Evolutionary conservation across 2,888 invertebrate species (phyloP), one percentile per base, ranked within the genome.

Genomic region (Amorpha juglandis): DNA sequence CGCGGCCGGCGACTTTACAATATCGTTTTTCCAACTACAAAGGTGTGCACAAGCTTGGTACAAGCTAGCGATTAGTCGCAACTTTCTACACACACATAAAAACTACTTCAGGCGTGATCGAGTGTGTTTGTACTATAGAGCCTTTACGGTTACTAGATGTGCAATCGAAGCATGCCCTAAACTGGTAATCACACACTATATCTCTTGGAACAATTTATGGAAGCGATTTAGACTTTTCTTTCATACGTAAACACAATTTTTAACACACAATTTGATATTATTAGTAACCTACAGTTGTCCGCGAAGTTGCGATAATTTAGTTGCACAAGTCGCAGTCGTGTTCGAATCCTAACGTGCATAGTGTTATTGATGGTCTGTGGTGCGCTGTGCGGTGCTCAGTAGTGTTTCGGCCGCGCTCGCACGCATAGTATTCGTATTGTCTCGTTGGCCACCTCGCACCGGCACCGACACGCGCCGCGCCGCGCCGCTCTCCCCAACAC

Each of bases 11-110:
- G 35, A 63, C 21, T 67, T 67, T 63, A 63, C 63, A 47, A 27
- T 27, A 27, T 27, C 16, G 35, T 67, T 55, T n/a, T 71, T 74
- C 71, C 77, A 72, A 68, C 74, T 68, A 63, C 62, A 67, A 42
- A 27, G n/a, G 52, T 52, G 63, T 63, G n/a, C 19, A 12, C 7
- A 9, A 16, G 48, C 3, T 58, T 14, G 33, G 51, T 27, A 35
- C 45, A 9, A 6, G 38, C 9, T 38, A 7, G 21, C 64, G 35
- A 65, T 55, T 65, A 4, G 63, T 47, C 19, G 66, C 47, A 12
- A 51, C 52, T 45, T 45, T 45, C 45, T 42, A 12, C 14, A 45
- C 6, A 14, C 6, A 1, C 1, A 14, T 9, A 1, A 42, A 1
- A 14, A 45, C 14, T 12, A 14, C 14, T 3, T 45, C 4, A 12